A percentile compares a stretch with the other conserved stretches of the same genome.
Conservation (phyloP, 2,888 invertebrate species). For the Ennomos fuscantarius region DNA sequence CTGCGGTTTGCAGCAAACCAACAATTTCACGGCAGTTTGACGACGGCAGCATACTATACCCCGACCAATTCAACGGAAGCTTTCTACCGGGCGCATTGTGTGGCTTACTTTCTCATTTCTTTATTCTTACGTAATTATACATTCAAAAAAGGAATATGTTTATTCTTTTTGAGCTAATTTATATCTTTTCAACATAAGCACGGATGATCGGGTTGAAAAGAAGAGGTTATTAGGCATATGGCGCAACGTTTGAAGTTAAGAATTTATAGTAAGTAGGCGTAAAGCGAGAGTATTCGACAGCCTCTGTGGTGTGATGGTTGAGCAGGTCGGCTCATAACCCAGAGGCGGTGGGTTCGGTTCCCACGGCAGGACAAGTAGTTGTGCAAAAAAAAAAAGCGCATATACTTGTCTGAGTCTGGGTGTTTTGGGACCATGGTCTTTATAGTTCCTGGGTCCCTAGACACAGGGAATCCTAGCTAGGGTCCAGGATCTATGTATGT, state of each 20-base stretch:
- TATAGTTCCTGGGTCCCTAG: too few species aligned
- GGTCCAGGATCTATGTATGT: too few species aligned
- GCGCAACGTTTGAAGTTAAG: conserved; percentile 52
- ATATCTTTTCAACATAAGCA: conserved; percentile 57
- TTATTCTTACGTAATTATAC: conserved; percentile 66
- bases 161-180: not conserved
- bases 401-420: too few species aligned
- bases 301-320: too few species aligned
- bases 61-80: conserved; percentile 52
- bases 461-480: too few species aligned
- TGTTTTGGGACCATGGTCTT: too few species aligned
- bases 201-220: conserved; percentile 60
- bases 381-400: too few species aligned
- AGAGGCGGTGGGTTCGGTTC: too few species aligned
- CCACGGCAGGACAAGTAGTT: too few species aligned
- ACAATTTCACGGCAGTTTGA: conserved; percentile 73
- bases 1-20: conserved; percentile 70
- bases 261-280: too few species aligned
- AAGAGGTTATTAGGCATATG: conserved; percentile 82
- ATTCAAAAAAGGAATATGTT: conserved; percentile 50
- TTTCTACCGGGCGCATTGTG: conserved; percentile 71
- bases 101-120: conserved; percentile 77
- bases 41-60: conserved; percentile 45
- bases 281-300: too few species aligned
- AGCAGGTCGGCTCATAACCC: too few species aligned